Evolutionary conservation across 2,113 vertebrate genomes (phyloP), one percentile per base, ranked within the genome.

Genomic region (Pelobates fuscus): DNA sequence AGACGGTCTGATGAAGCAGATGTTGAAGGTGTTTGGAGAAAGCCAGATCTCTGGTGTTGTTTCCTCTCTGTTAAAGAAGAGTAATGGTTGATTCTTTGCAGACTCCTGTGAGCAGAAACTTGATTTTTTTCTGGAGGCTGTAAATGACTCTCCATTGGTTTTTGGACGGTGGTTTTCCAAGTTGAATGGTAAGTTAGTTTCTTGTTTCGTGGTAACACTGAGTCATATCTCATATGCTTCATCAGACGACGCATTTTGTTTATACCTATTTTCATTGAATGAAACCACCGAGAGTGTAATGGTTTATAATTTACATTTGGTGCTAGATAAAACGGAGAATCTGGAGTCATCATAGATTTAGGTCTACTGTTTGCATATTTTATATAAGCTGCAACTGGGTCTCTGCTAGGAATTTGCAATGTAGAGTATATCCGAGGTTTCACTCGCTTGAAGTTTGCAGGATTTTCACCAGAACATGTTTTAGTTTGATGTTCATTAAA

Each of bases 261-360:
- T 17, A 66, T 74, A 25, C 71, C 61, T 37, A 74, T 74, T 74
- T 74, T 74, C 14, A 63, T 74, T 2, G 71, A 63, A 12, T 61
- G 49, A 49, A 27, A 74, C 71, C 71, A 66, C 11, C 57, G 49
- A 2, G 62, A 57, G 32, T 65, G 57, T 2, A 30, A 61, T 12
- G 71, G 71, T 12, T 74, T 74, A 24, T 74, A 74, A 27, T 74
- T 74, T 5, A 65, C 52, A n/a, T 74, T 74, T 1, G 71, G 62
- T 12, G 71, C 71, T 23, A 74, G 55, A 25, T 74, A 74, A 57
- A 74, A 74, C 1, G 71, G 71, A 25, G 71, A 41, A 10, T 74
- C 71, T 27, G 62, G 32, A 6, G 62, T 23, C 62, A 74, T 57
- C 71, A 74, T 74, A 23, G 30, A 52, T 1, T 49, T 23, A 1